Conservation (phyloP, 53 echinoderm and acorn worm species). For the Paracentrotus lividus region DNA sequence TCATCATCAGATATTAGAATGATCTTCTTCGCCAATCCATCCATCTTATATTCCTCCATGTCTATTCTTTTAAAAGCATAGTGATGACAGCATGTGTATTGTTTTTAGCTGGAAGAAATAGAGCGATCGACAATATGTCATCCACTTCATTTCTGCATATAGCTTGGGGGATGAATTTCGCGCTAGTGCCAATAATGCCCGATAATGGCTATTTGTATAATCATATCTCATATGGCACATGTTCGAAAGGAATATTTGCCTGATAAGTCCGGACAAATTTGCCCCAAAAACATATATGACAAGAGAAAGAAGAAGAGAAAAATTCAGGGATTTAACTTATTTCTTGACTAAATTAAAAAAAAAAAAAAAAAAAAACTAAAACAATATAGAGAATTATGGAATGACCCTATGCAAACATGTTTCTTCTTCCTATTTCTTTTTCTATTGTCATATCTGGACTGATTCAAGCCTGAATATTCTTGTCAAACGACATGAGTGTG, state of each 20-base stretch:
- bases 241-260: neutral
- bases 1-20: neutral
- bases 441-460: too few species aligned
- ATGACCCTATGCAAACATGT: too few species aligned
- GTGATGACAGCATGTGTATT: conserved; percentile 24
- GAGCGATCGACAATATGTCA: conserved; percentile 48
- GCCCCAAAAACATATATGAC: neutral
- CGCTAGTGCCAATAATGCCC: conserved; percentile 9
- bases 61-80: neutral
- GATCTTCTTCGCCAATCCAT: neutral
- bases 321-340: too few species aligned
- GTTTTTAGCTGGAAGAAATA: conserved; percentile 24
- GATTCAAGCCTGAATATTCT: too few species aligned
- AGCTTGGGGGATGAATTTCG: neutral
- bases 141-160: conserved; percentile 2
- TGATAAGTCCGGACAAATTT: neutral
- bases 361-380: too few species aligned
- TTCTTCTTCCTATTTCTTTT: too few species aligned
- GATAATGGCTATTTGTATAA: conserved; percentile 54
- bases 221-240: neutral
- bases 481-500: too few species aligned
- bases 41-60: neutral
- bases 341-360: too few species aligned
- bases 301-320: too few species aligned
- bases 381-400: too few species aligned